Conservation (phyloP, 2,113 vertebrate genomes). For the Clarias macrocephalus region DNA sequence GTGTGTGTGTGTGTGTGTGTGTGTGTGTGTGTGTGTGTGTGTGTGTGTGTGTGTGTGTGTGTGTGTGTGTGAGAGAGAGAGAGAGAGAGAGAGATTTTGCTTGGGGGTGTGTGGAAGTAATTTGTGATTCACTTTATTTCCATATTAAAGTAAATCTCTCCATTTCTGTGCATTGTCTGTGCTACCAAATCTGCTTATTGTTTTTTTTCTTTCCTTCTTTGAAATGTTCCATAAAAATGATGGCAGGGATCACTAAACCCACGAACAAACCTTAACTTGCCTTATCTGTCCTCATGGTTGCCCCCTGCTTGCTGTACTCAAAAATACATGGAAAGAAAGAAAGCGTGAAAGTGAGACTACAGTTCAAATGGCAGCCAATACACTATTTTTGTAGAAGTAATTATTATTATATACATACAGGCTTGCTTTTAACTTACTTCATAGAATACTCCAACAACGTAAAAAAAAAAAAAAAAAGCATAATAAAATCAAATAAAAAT, state of each 20-base stretch:
- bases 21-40: background rate
- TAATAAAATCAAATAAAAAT: background rate
- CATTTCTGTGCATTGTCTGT: background rate
- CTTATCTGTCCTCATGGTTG: conserved; percentile 54
- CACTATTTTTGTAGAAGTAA: background rate
- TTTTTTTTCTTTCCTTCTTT: background rate
- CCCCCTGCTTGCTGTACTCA: conserved; percentile 56
- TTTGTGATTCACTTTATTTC: conserved; percentile 12
- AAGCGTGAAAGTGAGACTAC: background rate
- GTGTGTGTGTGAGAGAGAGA: background rate
- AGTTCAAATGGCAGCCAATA: background rate
- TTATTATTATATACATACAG: background rate
- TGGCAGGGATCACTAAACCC: conserved; percentile 13
- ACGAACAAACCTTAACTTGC: background rate
- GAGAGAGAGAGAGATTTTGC: background rate
- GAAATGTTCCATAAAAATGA: background rate
- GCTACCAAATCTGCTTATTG: background rate
- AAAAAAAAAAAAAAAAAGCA: background rate
- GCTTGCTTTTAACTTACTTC: background rate
- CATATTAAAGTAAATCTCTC: background rate
- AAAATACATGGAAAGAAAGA: conserved; percentile 19
- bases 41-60: background rate
- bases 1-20: background rate
- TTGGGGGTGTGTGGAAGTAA: background rate
- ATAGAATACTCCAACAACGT: background rate